Evolutionary conservation across 2,888 invertebrate genomes (phyloP).

Genomic region (Hirtodrosophila confusa): DNA sequence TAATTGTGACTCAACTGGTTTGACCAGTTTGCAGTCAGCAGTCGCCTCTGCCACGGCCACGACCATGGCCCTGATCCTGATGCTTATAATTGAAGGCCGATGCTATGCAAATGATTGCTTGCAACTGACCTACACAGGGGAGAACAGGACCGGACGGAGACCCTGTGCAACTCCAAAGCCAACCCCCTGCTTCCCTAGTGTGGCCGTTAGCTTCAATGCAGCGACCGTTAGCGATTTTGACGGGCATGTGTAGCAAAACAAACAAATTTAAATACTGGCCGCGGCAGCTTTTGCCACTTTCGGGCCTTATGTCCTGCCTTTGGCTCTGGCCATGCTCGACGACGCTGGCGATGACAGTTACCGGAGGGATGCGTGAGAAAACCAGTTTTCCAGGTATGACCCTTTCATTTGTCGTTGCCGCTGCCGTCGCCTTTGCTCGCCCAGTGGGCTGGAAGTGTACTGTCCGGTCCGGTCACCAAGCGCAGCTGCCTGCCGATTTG

Average conservation of each 20-base stretch:
- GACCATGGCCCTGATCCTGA: slow-evolving; percentile 11
- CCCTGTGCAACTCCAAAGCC: slow-evolving; percentile 8
- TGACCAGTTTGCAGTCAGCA: slow-evolving; percentile 61
- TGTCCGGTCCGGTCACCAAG: slow-evolving; percentile 13
- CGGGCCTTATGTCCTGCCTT: slow-evolving; percentile 16
- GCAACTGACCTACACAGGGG: slow-evolving; percentile 43
- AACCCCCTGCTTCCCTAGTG: slow-evolving; percentile 40
- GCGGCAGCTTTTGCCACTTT: slow-evolving; percentile 34
- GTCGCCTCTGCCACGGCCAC: slow-evolving; percentile 1
- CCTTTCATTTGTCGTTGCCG: slow-evolving; percentile 28
- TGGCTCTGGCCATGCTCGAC: slow-evolving; percentile 7
- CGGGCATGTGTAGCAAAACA: slow-evolving; percentile 19
- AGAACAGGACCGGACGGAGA: slow-evolving; percentile 9
- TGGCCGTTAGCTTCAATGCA: slow-evolving; percentile 9
- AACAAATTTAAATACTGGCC: slow-evolving; percentile 60
- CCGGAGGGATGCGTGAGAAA: slow-evolving; percentile 68
- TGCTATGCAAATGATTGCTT: slow-evolving; percentile 30
- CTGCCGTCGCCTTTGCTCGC: slow-evolving; percentile 3
- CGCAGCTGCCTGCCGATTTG: slow-evolving; percentile 32
- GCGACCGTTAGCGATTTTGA: slow-evolving; percentile 18
- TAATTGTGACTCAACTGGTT: slow-evolving; percentile 58
- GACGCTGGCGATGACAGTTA: slow-evolving; percentile 17
- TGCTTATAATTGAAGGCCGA: slow-evolving; percentile 12
- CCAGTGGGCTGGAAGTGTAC: slow-evolving; percentile 54
- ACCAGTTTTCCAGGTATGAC: slow-evolving; percentile 61